Evolutionary conservation across 2,113 vertebrate species (phyloP).

Genomic region (Kobus ellipsiprymnus): DNA sequence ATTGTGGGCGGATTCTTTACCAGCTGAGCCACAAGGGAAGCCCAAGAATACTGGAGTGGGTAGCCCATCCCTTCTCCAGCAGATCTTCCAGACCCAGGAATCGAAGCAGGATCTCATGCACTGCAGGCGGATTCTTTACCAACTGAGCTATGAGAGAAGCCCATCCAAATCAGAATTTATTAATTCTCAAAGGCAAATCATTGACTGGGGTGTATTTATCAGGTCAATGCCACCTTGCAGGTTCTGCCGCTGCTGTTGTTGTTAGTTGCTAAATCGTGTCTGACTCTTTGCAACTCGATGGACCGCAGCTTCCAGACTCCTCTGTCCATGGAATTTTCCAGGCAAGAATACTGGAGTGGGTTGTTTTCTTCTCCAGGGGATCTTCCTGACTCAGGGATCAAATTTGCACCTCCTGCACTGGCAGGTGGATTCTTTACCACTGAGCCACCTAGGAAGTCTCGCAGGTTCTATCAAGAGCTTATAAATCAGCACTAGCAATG

Average conservation of each 20-base stretch:
- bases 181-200: neutral
- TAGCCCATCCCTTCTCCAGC: neutral
- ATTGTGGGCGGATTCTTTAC: fast-evolving
- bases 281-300: neutral
- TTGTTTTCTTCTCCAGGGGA: neutral
- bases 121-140: neutral
- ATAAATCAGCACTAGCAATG: neutral
- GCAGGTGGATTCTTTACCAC: neutral
- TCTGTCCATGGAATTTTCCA: neutral
- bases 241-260: neutral
- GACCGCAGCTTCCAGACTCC: neutral
- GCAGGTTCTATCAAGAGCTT: neutral
- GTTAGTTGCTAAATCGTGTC: neutral
- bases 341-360: neutral
- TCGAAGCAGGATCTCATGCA: neutral
- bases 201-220: neutral
- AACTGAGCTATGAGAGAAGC: neutral
- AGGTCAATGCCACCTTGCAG: neutral
- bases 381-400: neutral
- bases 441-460: neutral
- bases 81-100: neutral
- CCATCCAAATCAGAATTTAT: neutral
- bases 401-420: neutral
- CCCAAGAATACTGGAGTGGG: neutral
- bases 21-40: neutral